A percentile compares a stretch with the other conserved stretches of the same genome.
Conservation (phyloP, 1,140 invertebrate genomes). For the Ceratosolen fusciceps region DNA sequence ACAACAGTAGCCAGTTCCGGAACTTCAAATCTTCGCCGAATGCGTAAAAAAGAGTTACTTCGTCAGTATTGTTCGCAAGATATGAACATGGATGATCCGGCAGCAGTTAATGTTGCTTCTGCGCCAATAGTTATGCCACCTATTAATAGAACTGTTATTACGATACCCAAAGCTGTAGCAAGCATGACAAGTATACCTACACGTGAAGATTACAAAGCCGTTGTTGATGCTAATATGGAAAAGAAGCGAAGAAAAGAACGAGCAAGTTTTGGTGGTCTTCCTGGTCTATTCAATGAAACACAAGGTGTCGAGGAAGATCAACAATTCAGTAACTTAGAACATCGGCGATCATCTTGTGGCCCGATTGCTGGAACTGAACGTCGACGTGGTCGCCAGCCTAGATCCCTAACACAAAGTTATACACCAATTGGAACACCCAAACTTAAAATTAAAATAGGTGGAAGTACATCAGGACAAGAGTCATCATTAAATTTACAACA, state of each 20-base stretch:
- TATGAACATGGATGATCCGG: conserved; percentile 82
- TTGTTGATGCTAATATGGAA: conserved; percentile 74
- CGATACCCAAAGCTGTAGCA: conserved; percentile 88
- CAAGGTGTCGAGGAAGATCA: conserved; percentile 45
- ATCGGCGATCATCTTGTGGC: conserved; percentile 60
- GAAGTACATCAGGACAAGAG: conserved; percentile 72
- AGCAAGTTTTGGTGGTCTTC: conserved; percentile 51
- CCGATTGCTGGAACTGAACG: conserved; percentile 66
- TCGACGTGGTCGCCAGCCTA: conserved; percentile 71
- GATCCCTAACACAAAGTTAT: conserved; percentile 63
- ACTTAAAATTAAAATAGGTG: conserved; percentile 87
- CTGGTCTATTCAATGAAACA: not conserved
- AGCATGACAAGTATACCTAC: conserved; percentile 89
- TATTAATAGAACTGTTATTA: conserved; percentile 80
- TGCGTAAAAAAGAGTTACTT: conserved; percentile 91
- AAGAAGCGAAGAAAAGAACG: conserved; percentile 81
- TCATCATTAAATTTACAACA: conserved; percentile 57
- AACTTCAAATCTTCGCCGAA: conserved; percentile 83
- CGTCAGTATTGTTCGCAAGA: conserved; percentile 89
- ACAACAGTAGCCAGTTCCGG: conserved; percentile 63
- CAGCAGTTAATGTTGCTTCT: conserved; percentile 68
- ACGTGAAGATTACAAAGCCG: conserved; percentile 83
- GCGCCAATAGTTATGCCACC: conserved; percentile 76
- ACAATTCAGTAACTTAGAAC: conserved; percentile 56
- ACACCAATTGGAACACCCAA: conserved; percentile 74